Evolutionary conservation across 1,140 invertebrate genomes (phyloP), one percentile per base, ranked within the genome.

Genomic region (Drosophila melanica): DNA sequence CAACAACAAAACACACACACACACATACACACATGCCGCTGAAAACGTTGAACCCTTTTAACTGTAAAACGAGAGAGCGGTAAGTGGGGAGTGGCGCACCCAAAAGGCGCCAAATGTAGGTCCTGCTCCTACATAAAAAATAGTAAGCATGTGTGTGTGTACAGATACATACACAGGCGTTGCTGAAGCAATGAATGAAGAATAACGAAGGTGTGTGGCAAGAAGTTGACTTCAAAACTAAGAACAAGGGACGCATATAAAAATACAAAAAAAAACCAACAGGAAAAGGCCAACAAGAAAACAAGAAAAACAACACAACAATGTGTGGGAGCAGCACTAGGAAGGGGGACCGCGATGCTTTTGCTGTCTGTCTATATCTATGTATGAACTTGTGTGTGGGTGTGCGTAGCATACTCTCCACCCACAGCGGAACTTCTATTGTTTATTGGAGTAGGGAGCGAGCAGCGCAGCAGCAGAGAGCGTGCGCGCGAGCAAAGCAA

Each of bases 361-460:
- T 72, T 66, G 48, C 69, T 81, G 59, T 45, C 60, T 74, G 63
- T 65, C 51, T 58, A 30, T 58, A 23, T 79, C 44, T 59, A 27
- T 48, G 23, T 8, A 30, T 18, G 33, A 35, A 9, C 8, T 9
- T 10, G 33, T 35, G 62, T 23, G 48, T 65, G 66, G 39, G 74
- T 59, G 68, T 70, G 27, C 74, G 78, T 77, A 47, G 63, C 62
- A 59, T 55, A 42, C 45, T 82, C 57, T 63, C 64, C 66, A 71
- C 37, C 55, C 50, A 70, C 69, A 74, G 42, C 64, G 77, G 69
- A 86, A 81, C 78, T 81, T 78, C 82, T 78, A 81, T 87, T 87
- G 81, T 87, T 86, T 75, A 65, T 75, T 73, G 55, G 63, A 81
- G 58, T 67, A 54, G 75, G 63, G 74, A 58, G 55, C 50, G 48